Conservation (phyloP, 2,113 vertebrate genomes). For the Numenius arquata region DNA sequence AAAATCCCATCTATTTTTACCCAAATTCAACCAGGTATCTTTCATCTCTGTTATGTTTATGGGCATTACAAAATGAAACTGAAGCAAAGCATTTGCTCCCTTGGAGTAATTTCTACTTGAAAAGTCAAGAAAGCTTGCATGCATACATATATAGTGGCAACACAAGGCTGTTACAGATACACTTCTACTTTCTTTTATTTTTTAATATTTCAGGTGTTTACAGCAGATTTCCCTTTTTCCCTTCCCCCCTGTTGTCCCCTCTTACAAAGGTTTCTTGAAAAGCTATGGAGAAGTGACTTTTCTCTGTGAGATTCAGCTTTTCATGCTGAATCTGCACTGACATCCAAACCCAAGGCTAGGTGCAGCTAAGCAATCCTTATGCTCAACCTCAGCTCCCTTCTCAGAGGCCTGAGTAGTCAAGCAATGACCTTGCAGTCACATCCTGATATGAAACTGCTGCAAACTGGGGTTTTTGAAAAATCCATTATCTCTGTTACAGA, state of each 20-base stretch:
- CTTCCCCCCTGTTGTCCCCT: neutral
- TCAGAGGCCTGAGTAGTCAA: neutral
- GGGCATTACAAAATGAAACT: neutral
- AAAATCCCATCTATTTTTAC: conserved; percentile 49
- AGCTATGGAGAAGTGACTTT: neutral
- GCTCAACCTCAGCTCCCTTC: neutral
- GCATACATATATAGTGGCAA: neutral
- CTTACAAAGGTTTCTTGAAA: neutral
- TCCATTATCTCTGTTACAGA: neutral
- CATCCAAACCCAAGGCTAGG: neutral
- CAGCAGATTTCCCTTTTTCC: neutral
- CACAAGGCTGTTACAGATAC: neutral
- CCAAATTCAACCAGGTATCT: conserved; percentile 9
- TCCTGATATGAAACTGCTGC: neutral
- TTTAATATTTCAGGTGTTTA: neutral
- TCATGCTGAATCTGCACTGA: neutral
- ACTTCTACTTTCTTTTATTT: neutral
- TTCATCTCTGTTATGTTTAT: conserved; percentile 19
- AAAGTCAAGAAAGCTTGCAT: neutral
- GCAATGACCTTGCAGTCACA: neutral
- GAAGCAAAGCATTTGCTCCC: neutral
- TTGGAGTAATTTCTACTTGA: neutral
- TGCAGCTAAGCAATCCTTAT: neutral
- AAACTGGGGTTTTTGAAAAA: neutral
- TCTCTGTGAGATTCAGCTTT: neutral